A percentile compares a stretch with the other conserved stretches of the same genome.
Evolutionary conservation across 2,888 invertebrate genomes (phyloP).

Genomic region (Ernsta delagoae): DNA sequence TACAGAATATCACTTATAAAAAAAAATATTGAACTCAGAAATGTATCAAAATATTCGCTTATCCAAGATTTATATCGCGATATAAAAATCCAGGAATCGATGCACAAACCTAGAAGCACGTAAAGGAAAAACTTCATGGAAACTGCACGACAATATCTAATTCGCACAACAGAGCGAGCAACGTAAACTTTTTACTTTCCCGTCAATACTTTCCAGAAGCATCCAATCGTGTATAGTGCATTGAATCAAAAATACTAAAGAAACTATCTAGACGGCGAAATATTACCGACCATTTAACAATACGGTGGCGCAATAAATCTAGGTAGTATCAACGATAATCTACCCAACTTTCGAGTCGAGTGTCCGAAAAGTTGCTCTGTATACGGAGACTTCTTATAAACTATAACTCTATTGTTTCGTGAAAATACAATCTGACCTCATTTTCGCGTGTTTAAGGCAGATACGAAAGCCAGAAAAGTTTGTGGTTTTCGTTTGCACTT

Average conservation of each 20-base stretch:
- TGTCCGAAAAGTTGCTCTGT: slow-evolving; percentile 60
- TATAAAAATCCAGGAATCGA: background rate
- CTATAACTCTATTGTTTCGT: slow-evolving; percentile 60
- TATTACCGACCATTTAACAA: slow-evolving; percentile 58
- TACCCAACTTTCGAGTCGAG: slow-evolving; percentile 55
- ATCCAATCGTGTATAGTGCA: slow-evolving; percentile 35
- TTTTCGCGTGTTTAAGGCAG: slow-evolving; percentile 51
- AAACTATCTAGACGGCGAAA: slow-evolving; percentile 43
- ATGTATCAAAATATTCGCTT: no score
- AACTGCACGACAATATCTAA: slow-evolving; percentile 24
- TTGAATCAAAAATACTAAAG: slow-evolving; percentile 35
- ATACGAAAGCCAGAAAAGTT: slow-evolving; percentile 43
- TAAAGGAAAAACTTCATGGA: slow-evolving; percentile 13
- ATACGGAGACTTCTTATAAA: slow-evolving; percentile 50
- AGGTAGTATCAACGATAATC: slow-evolving; percentile 63
- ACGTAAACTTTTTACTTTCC: slow-evolving; percentile 21
- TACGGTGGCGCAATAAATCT: slow-evolving; percentile 63
- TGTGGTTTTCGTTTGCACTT: slow-evolving; percentile 39
- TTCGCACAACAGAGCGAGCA: slow-evolving; percentile 18
- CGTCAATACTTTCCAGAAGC: slow-evolving; percentile 28
- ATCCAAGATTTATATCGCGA: no score
- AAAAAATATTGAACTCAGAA: no score
- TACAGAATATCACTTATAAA: no score
- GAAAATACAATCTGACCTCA: slow-evolving; percentile 56
- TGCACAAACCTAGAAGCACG: background rate